Evolutionary conservation across 1,140 invertebrate genomes (phyloP).

Genomic region (Drosophila trapezifrons): DNA sequence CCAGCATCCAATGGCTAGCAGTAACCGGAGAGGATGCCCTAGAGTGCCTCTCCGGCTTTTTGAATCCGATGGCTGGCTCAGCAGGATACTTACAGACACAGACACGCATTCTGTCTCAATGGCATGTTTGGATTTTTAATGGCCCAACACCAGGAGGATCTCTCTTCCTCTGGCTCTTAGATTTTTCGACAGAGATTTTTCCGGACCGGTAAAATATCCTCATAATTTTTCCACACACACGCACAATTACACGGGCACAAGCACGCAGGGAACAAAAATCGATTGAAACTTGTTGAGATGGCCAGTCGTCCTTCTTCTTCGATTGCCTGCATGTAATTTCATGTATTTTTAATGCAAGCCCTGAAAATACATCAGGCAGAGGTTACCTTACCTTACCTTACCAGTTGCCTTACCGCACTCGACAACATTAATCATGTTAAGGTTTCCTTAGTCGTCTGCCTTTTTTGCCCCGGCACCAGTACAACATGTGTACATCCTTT

Average conservation of each 20-base stretch:
- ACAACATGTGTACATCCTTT: slow-evolving; percentile 27
- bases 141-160: slow-evolving; percentile 42
- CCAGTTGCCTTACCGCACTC: slow-evolving; percentile 16
- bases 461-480: slow-evolving; percentile 9
- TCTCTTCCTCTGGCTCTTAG: slow-evolving; percentile 2
- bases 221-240: slow-evolving; percentile 49
- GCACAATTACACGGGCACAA: not conserved
- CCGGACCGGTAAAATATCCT: slow-evolving; percentile 17
- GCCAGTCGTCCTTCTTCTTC: slow-evolving; percentile 24
- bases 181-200: slow-evolving; percentile 49
- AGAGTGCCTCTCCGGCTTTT: slow-evolving; percentile 36
- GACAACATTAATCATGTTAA: slow-evolving; percentile 69
- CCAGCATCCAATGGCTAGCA: slow-evolving; percentile 18
- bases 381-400: slow-evolving; percentile 3
- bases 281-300: slow-evolving; percentile 59
- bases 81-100: slow-evolving; percentile 49
- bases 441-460: slow-evolving; percentile 30
- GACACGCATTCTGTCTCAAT: slow-evolving; percentile 53
- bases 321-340: slow-evolving; percentile 62
- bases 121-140: slow-evolving; percentile 68
- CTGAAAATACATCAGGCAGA: slow-evolving; percentile 58
- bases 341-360: slow-evolving; percentile 71
- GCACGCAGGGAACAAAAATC: slow-evolving; percentile 33
- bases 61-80: slow-evolving; percentile 44
- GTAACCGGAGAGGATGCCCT: slow-evolving; percentile 24